phyloP scores from a whole-genome alignment of 2,113 vertebrate species.

The Dendropsophus ebraccatus region DNA sequence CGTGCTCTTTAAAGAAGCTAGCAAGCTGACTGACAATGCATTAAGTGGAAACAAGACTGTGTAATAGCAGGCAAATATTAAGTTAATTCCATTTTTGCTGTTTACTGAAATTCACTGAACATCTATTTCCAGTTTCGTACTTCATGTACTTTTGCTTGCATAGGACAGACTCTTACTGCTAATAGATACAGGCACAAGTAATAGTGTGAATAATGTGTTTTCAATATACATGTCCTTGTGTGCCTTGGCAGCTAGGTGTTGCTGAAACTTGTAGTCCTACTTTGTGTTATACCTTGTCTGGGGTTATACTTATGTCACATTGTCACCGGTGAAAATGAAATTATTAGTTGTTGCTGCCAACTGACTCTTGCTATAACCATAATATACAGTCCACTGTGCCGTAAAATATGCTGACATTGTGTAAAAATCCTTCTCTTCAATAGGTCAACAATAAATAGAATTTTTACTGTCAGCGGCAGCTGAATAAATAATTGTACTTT shows the following conservation, averaged over 20 bases:
- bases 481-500: slow-evolving; percentile 43
- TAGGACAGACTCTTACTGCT: neutral
- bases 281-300: neutral
- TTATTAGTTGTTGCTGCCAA: neutral
- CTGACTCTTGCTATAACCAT: neutral
- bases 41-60: neutral
- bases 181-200: neutral
- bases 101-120: slow-evolving; percentile 17
- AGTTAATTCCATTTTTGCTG: neutral
- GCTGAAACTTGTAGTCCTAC: neutral
- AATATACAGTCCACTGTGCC: neutral
- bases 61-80: neutral
- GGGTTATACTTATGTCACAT: too few relatives aligned
- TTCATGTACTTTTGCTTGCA: slow-evolving; percentile 21
- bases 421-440: neutral
- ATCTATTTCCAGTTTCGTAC: neutral
- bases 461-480: neutral
- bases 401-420: slow-evolving; percentile 12
- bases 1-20: neutral
- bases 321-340: neutral
- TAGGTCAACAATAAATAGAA: slow-evolving; percentile 15
- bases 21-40: neutral
- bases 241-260: neutral
- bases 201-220: neutral
- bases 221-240: neutral